Evolutionary conservation across 2,888 invertebrate species (phyloP).

Genomic region (Hartigia nigra): DNA sequence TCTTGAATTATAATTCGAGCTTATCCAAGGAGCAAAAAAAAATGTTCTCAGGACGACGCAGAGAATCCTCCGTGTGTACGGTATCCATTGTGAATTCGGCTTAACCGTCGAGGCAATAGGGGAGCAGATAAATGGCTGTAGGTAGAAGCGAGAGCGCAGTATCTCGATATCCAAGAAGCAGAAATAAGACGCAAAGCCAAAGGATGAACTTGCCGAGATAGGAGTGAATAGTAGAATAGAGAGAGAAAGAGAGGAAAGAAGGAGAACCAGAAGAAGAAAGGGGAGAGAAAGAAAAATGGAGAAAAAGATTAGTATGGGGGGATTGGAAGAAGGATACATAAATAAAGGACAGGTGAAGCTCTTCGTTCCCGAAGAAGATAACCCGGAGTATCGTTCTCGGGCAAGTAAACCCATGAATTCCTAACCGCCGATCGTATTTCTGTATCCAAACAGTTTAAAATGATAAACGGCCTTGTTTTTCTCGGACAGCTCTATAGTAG

Average conservation of each 20-base stretch:
- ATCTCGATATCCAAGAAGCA: neutral
- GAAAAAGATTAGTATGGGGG: slow-evolving; percentile 37
- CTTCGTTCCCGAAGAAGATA: slow-evolving; percentile 35
- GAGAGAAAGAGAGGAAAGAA: neutral
- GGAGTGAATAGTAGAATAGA: slow-evolving; percentile 10
- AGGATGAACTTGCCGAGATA: slow-evolving; percentile 11
- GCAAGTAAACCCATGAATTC: slow-evolving; percentile 1
- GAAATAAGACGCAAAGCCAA: neutral
- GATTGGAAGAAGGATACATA: slow-evolving; percentile 39
- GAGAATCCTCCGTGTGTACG: neutral
- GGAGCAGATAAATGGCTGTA: slow-evolving; percentile 2
- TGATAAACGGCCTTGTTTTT: neutral
- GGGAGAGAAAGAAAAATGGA: slow-evolving; percentile 12
- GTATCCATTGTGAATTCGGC: slow-evolving; percentile 3
- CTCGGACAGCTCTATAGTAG: neutral
- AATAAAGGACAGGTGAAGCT: slow-evolving; percentile 46
- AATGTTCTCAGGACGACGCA: neutral
- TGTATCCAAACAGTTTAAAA: neutral
- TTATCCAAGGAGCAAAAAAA: neutral
- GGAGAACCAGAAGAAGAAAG: neutral
- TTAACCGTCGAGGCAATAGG: slow-evolving; percentile 3
- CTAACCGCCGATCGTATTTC: neutral
- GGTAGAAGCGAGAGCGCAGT: neutral
- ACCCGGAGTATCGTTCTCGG: slow-evolving; percentile 28
- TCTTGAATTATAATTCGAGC: neutral